Base-by-base conservation (phyloP, 1,140 invertebrate genomes). In the Pentalonia nigronervosa region DNA sequence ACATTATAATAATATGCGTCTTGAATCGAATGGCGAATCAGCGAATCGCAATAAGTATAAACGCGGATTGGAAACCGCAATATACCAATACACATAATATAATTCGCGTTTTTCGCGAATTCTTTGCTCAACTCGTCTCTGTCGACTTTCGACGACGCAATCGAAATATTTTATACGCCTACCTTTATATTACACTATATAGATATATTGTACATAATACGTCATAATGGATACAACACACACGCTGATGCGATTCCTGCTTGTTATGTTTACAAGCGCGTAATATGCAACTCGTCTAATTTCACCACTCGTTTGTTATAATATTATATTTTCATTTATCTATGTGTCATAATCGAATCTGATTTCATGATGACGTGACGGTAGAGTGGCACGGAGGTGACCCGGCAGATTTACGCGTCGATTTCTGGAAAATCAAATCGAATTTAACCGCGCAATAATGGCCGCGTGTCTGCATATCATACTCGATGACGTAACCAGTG, bases 321-420 rank as follows among this genome's bases (percentile, higher is more conserved):
- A 76, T n/a, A n/a, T 76, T 76, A 76, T 67, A 67, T 76, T 76
- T n/a, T 76, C n/a, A n/a, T 76, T 76, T 17, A 76, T 76, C 60
- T 76, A 76, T 25, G 25, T 23, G 56, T 9, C 56, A 76, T 76
- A n/a, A 76, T 34, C 60, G n/a, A 76, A 76, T 76, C n/a, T 14
- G n/a, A 76, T 76, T 76, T n/a, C 14, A 30, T 76, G n/a, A 76
- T 14, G 14, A 67, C 30, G 25, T 67, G 30, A 3, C 11, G 60
- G 30, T 67, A 67, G 30, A 76, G 17, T 2, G 17, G 14, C n/a
- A 1, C 25, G 7, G 25, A 41, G 41, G 41, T 14, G 14, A 3
- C 30, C 60, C n/a, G n/a, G 30, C 60, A 76, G 30, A 76, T 76
- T 76, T 30, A 17, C 6, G 14, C 23, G 30, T 76, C 17, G n/a